Evolutionary conservation across 2,113 vertebrate species (phyloP).

Genomic region (Polypterus senegalus): DNA sequence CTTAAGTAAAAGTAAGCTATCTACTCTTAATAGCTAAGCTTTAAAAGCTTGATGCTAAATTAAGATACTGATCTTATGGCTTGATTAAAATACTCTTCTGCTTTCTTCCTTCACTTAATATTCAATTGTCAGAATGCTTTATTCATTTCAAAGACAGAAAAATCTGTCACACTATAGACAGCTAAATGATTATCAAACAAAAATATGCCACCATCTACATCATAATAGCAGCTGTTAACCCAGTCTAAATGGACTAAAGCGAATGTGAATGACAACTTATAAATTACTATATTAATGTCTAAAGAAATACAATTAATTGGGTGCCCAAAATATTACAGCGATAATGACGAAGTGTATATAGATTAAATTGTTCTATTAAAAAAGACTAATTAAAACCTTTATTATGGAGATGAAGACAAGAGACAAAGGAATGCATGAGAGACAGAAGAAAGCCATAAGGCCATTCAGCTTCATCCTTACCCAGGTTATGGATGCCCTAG

Average conservation of each 20-base stretch:
- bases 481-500: too few relatives aligned
- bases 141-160: background rate
- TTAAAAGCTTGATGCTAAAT: too few relatives aligned
- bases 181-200: conserved; percentile 20
- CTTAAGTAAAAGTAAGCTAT: too few relatives aligned
- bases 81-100: too few relatives aligned
- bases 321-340: background rate
- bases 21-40: too few relatives aligned
- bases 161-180: conserved; percentile 1
- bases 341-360: background rate
- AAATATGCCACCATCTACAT: conserved; percentile 17
- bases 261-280: background rate
- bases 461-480: too few relatives aligned
- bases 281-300: background rate
- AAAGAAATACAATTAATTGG: background rate
- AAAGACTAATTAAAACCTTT: too few relatives aligned
- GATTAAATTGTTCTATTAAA: background rate
- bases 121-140: background rate
- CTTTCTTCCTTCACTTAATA: background rate
- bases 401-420: too few relatives aligned
- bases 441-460: too few relatives aligned
- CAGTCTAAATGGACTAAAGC: conserved; percentile 11
- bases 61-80: too few relatives aligned
- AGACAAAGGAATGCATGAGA: too few relatives aligned
- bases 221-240: conserved; percentile 14